Evolutionary conservation across 2,888 invertebrate genomes (phyloP), one percentile per base, ranked within the genome.

Genomic region (Nephrotoma appendiculata): DNA sequence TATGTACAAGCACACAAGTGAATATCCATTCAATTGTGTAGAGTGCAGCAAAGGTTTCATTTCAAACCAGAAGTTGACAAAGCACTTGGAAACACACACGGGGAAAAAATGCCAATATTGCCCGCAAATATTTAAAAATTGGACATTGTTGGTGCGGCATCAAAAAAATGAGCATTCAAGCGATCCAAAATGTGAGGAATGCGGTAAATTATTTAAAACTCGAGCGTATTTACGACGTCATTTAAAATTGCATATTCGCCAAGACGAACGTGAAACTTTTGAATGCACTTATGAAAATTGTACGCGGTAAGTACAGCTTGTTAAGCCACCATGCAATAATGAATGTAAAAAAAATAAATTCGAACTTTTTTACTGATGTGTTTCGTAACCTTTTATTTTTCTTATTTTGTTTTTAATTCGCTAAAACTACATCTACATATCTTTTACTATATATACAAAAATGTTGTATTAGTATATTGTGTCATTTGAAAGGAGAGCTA

Each of bases 1-100:
- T 88, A 92, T 93, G 91, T 92, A 92, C 52, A 89, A 89, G 19
- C 94, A 95, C 88, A 93, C 93, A 52, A 92, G 93, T 42, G 88
- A 89, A 0, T 91, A 90, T 89, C 91, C 91, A 0, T 89, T 87
- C 71, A 89, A 87, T 89, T 89, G 84, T 88, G 89, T 88, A 90
- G 90, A 92, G 31, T 95, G 95, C 88, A 88, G 89, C 0, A 92
- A 91, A 87, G 92, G 91, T 19, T 95, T 93, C 89, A 89, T 92
- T 2, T 92, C 91, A 86, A 89, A 92, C 7, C 71, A 71, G 11
- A 71, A 71, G 19, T 71, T 71, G 12, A 71, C 71, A 9, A 71
- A 71, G 9, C 71, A 71, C 31, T 9, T 71, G 71, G 71, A 31
- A 71, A 7, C 7, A 5, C 71, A 71, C 9, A 71, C 4, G 71